Base-by-base conservation (phyloP, 30 jellyfish, hydroid and myxozoan species). In the Calvadosia cruxmelitensis region DNA sequence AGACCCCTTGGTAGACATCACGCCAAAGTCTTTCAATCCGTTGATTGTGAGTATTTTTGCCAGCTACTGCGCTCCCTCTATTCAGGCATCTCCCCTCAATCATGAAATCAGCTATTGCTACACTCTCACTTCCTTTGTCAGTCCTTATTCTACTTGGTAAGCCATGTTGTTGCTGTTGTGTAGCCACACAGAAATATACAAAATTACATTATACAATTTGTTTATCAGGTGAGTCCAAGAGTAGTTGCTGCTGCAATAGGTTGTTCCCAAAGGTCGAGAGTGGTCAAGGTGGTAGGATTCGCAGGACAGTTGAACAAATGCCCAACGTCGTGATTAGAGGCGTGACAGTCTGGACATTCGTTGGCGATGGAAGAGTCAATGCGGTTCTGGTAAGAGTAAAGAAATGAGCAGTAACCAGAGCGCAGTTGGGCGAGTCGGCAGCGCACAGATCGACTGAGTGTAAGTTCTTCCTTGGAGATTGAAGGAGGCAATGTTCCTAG, bases 1-100 rank as follows among this genome's bases (percentile, higher is more conserved):
- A 13, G 1, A 73, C 78, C 31, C 62, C 62, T 13, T 76, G 77
- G 34, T 29, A 53, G 31, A 73, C 83, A 52, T 73, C 83, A 31
- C 83, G 31, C 83, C 83, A 73, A 23, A 73, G 69, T 26, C 76
- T 31, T 57, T 73, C 83, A 0, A 63, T 68, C 52, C 83, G 78
- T 33, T 53, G 75, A 49, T 73, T 73, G 75, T 63, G 83, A 16
- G 62, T 67, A 53, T 76, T 53, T 10, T n/a, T 3, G 33, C 83
- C 83, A 1, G 27, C 79, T 5, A 73, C 62, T 2, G 76, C 35
- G 27, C 76, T 73, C 35, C 35, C 23, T 13, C 76, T 27, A 50
- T 61, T 31, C 28, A 53, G 36, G 2, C 83, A 76, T 53, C 62
- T 73, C 16, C 57, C 34, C n/a, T 3, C 2, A 10, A 20, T 33